Conservation (phyloP, 2,888 invertebrate genomes). For the Chymomyza caudatula region DNA sequence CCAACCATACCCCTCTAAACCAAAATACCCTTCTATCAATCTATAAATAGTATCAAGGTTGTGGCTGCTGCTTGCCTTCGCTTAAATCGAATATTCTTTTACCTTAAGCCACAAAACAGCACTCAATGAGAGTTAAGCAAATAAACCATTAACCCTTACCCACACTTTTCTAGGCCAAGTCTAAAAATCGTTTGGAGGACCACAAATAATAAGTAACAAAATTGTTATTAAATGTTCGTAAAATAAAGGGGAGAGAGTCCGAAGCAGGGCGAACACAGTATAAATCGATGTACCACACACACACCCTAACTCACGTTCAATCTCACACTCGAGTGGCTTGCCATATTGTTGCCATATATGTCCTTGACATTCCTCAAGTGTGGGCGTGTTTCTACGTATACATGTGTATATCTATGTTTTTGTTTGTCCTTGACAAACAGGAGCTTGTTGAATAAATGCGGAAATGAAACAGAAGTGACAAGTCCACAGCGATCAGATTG, state of each 20-base stretch:
- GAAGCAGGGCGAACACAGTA: constrained; percentile 48
- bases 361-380: constrained; percentile 27
- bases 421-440: constrained; percentile 19
- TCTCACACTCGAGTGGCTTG: not conserved
- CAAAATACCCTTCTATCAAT: no score
- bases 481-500: constrained; percentile 48
- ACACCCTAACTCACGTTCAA: not conserved
- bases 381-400: not conserved
- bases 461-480: constrained; percentile 46
- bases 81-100: no score
- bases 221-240: constrained; percentile 61
- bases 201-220: constrained; percentile 61
- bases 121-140: constrained; percentile 30
- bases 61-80: no score
- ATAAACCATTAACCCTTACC: constrained; percentile 39
- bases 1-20: no score
- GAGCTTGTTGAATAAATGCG: constrained; percentile 69
- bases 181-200: constrained; percentile 27
- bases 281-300: constrained; percentile 55
- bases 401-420: not conserved
- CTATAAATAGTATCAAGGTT: no score
- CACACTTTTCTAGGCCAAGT: constrained; percentile 14
- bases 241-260: constrained; percentile 12
- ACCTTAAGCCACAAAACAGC: no score
- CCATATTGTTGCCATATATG: not conserved